A percentile compares a stretch with the other conserved stretches of the same genome.
phyloP scores from a whole-genome alignment of 2,113 vertebrate species.

The Pseudopipra pipra region DNA sequence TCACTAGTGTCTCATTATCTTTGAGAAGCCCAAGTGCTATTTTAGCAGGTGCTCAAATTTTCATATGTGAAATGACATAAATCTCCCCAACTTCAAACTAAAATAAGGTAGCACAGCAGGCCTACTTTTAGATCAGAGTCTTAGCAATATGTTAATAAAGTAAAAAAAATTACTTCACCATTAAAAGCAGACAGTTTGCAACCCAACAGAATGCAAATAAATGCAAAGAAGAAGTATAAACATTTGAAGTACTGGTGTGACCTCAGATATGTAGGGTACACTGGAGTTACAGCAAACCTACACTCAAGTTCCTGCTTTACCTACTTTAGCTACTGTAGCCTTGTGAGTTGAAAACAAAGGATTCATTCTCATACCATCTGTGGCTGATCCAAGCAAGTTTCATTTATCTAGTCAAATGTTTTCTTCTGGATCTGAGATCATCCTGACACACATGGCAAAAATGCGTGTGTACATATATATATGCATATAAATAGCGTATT shows the following conservation, averaged over 20 bases:
- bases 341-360: background rate
- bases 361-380: background rate
- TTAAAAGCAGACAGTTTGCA: background rate
- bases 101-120: background rate
- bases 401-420: background rate
- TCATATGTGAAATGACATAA: background rate
- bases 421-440: background rate
- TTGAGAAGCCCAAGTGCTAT: background rate
- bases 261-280: background rate
- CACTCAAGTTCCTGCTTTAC: background rate
- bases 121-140: background rate
- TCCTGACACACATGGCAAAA: background rate
- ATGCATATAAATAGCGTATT: background rate
- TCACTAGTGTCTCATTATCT: background rate
- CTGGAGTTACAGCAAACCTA: background rate
- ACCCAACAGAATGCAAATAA: background rate
- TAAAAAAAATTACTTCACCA: background rate
- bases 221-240: background rate
- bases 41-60: background rate
- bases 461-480: fast-evolving
- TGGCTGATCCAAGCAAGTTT: background rate
- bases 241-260: background rate
- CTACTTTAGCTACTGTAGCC: background rate
- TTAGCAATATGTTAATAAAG: background rate
- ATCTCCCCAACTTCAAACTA: background rate